Evolutionary conservation across 1,140 invertebrate genomes (phyloP), one percentile per base, ranked within the genome.

Genomic region (Papilio xuthus): DNA sequence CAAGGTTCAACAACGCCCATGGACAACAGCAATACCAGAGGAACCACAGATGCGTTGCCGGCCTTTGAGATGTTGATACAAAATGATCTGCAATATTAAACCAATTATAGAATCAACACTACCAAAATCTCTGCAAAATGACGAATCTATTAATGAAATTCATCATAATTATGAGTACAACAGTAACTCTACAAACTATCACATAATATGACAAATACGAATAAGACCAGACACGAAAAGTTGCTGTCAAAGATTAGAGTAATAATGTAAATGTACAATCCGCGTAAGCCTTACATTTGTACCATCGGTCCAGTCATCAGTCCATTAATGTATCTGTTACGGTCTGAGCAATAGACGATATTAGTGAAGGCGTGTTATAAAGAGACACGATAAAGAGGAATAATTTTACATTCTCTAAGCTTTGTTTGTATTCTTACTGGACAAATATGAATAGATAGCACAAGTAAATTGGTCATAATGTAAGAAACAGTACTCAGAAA

Each of bases 241-340:
- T 53, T 53, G 0, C 6, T 20, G 28, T 26, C 23, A 32, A 63
- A 28, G 26, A 15, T 28, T 28, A 15, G 4, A 32, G 13, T 4
- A 28, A 67, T 67, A 60, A 60, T 26, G 12, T 28, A 13, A 67
- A 67, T 13, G 13, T 13, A 67, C 4, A 44, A 37, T 37, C 73
- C 26, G 44, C 23, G 26, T 53, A 32, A 26, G n/a, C 37, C 6
- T 63, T 23, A 42, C 26, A 63, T 56, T 76, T 42, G 37, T 2
- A 20, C 56, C 74, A 42, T 37, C 13, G 20, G 18, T 23, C 20
- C 28, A 76, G 74, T 42, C 74, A 76, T 78, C 28, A 67, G 74
- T 73, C 73, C 80, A 81, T 79, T 81, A 81, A 79, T 81, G 70
- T 81, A 81, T 81, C 80, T 81, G 78, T 81, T 81, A 81, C 80